Evolutionary conservation across 2,797 vertebrate species (phyloP).

Genomic region (Morelia viridis): DNA sequence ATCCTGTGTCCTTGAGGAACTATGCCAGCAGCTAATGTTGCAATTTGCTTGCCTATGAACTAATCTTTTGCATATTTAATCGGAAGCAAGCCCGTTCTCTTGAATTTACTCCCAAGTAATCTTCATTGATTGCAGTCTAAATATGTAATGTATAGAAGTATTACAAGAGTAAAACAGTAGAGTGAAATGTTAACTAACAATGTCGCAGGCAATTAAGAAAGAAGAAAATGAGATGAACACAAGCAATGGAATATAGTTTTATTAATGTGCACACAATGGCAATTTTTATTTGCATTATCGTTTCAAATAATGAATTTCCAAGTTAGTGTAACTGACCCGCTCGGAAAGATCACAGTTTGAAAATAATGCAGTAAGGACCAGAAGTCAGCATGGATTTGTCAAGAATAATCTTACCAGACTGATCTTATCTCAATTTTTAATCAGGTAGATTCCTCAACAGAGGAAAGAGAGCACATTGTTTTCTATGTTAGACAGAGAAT

Average conservation of each 20-base stretch:
- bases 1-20: constrained; percentile 24
- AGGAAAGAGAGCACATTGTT: background rate
- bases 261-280: background rate
- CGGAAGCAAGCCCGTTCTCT: background rate
- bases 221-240: background rate
- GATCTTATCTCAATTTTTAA: background rate
- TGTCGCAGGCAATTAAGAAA: background rate
- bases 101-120: background rate
- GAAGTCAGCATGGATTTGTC: background rate
- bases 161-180: background rate
- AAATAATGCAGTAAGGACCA: background rate
- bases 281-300: background rate
- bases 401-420: background rate
- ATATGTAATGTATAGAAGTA: background rate
- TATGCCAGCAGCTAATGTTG: background rate
- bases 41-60: constrained; percentile 18
- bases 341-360: background rate
- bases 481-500: background rate
- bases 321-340: background rate
- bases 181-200: background rate
- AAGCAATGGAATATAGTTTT: background rate
- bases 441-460: background rate
- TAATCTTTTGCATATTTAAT: constrained; percentile 11
- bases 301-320: background rate
- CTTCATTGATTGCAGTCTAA: background rate